Base-by-base conservation (phyloP, 2,797 vertebrate genomes). In the Sebastes elongatus region DNA sequence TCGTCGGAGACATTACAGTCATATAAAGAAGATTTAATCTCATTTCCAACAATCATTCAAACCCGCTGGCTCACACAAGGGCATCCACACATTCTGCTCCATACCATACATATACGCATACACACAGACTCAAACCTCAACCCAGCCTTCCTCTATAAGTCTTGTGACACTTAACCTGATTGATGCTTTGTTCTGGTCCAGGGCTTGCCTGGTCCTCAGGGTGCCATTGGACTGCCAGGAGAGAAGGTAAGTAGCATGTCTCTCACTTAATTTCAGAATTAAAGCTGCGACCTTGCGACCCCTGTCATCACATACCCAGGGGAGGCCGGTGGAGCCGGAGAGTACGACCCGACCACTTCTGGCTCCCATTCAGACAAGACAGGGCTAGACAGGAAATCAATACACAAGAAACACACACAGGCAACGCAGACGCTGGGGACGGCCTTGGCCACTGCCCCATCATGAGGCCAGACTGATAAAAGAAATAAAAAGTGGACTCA, bases 201-300 rank as follows among this genome's bases (percentile, higher is more conserved):
- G 98, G 98, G 98, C 35, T 95, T 97, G 70, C 93, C 96, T 0
- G 98, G 98, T 74, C 93, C 98, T 62, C 98, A 99, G 93, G 98
- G 98, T 71, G 93, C 90, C 32, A 96, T 99, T 0, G 98, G 98
- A 71, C 78, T 96, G 87, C 97, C 97, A 2, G 98, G 98, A 83
- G 97, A 97, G 85, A 99, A 98, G 97, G 98, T 99, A 92, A 94
- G 95, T 76, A 76, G 46, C 55, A 61, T 80, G 85, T 83, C 72
- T 81, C 68, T 80, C 70, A 85, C 81, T 90, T 91, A 56, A 89
- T 90, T 74, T 92, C 28, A 83, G 59, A 85, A 71, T 88, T 86
- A 89, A 91, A 92, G 52, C 67, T 55, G 42, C 82, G 85, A 93
- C 84, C 87, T 64, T 69, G 16, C 77, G 88, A 92, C 82, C 88